Conservation (phyloP, 2,797 vertebrate species). For the Erethizon dorsatum region DNA sequence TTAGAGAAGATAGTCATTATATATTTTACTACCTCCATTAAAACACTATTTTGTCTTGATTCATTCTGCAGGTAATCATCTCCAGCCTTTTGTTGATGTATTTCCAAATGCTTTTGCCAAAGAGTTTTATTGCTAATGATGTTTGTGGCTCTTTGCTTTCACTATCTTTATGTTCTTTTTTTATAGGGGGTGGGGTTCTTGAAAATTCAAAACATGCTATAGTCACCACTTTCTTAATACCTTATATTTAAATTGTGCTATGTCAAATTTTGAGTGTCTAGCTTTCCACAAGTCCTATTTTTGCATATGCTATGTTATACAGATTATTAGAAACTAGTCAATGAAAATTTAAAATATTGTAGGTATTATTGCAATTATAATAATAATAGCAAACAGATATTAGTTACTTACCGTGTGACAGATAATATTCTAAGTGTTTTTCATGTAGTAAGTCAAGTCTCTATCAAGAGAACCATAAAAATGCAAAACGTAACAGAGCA, state of each 20-base stretch:
- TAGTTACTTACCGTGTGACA: not conserved
- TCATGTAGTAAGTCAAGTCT: conserved; percentile 55
- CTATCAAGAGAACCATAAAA: conserved; percentile 73
- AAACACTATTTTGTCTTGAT: not conserved
- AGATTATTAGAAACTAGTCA: not conserved
- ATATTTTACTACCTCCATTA: not conserved
- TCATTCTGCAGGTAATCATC: not conserved
- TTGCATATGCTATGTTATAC: not conserved
- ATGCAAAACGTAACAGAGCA: conserved; percentile 70
- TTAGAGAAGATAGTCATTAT: not conserved
- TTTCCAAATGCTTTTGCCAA: not conserved
- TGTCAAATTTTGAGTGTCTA: not conserved
- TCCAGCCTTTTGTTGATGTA: not conserved
- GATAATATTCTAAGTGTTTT: conserved; percentile 48
- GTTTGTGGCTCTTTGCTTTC: not conserved
- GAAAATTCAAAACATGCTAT: not conserved
- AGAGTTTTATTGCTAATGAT: not conserved
- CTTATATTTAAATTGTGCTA: not conserved
- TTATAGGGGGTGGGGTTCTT: not conserved
- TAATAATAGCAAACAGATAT: not conserved
- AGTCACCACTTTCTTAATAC: not conserved
- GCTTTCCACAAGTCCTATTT: not conserved
- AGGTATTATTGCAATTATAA: not conserved
- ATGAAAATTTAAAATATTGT: not conserved
- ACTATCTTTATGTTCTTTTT: not conserved